These are phyloP conservation scores for Eonycteris spelaea DNA, from an alignment of 2,113 vertebrate species.

Conservation along the genomic window DNA sequence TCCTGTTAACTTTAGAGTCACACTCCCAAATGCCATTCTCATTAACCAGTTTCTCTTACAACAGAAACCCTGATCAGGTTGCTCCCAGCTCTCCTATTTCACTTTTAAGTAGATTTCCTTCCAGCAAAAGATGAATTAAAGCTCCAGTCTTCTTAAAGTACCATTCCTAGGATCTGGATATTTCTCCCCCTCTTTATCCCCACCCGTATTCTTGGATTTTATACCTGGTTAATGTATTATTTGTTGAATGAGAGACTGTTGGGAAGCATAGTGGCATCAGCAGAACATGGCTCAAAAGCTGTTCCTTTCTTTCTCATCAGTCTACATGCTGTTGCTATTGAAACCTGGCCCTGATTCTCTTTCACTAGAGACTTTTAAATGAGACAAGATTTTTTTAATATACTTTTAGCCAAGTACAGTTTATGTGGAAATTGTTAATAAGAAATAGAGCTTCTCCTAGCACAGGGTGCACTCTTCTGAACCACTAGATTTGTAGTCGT, in stretches of 20 bases:
- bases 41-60: neutral
- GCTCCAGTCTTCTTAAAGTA: neutral
- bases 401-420: neutral
- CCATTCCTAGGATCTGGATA: neutral
- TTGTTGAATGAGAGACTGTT: neutral
- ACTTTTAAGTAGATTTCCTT: constrained; percentile 43
- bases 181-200: neutral
- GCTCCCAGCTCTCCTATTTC: neutral
- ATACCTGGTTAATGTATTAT: neutral
- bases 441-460: neutral
- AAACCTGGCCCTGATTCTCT: constrained; percentile 13
- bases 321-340: neutral
- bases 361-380: constrained; percentile 34
- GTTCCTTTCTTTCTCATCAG: neutral
- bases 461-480: neutral
- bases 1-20: constrained; percentile 27
- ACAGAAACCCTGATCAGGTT: neutral
- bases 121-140: constrained; percentile 15
- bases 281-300: neutral
- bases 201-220: neutral
- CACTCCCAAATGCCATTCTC: neutral
- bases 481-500: neutral
- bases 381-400: neutral
- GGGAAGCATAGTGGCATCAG: neutral
- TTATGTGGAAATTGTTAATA: neutral